Evolutionary conservation across 2,113 vertebrate genomes (phyloP).

Genomic region (Grammomys surdaster): DNA sequence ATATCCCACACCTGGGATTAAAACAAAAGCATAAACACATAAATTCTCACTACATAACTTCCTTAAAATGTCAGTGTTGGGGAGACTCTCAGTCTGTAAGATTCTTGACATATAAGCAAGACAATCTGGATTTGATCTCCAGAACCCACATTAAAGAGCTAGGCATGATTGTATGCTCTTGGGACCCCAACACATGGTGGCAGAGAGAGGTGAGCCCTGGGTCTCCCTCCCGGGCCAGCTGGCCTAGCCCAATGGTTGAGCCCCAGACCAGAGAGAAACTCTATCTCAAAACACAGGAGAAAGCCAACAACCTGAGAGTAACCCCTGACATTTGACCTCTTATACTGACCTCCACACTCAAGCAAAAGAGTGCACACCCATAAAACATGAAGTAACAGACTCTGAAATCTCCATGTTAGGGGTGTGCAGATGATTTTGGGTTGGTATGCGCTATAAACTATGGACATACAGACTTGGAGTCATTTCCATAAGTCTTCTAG

Average conservation of each 20-base stretch:
- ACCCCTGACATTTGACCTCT: background rate
- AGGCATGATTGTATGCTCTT: too few species aligned
- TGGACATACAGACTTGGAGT: background rate
- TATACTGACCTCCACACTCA: background rate
- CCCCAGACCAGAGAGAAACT: background rate
- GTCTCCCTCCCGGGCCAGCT: background rate
- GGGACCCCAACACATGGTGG: background rate
- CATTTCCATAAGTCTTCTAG: slow-evolving; percentile 1
- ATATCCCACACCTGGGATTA: too few species aligned
- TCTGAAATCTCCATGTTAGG: background rate
- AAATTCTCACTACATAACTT: background rate
- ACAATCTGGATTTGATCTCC: background rate
- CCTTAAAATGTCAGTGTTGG: slow-evolving; percentile 49
- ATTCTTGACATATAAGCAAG: background rate
- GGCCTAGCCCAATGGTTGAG: background rate
- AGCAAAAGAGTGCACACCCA: background rate
- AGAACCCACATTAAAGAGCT: background rate
- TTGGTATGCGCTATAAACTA: background rate
- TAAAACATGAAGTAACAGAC: background rate
- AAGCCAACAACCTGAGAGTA: background rate
- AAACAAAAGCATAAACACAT: too few species aligned
- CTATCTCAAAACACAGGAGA: background rate
- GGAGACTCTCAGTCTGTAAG: background rate
- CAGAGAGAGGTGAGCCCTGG: background rate
- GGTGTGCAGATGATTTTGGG: background rate